Conservation (phyloP, 37 sponge, comb jelly and placozoan genomes). For the Bolinopsis microptera region DNA sequence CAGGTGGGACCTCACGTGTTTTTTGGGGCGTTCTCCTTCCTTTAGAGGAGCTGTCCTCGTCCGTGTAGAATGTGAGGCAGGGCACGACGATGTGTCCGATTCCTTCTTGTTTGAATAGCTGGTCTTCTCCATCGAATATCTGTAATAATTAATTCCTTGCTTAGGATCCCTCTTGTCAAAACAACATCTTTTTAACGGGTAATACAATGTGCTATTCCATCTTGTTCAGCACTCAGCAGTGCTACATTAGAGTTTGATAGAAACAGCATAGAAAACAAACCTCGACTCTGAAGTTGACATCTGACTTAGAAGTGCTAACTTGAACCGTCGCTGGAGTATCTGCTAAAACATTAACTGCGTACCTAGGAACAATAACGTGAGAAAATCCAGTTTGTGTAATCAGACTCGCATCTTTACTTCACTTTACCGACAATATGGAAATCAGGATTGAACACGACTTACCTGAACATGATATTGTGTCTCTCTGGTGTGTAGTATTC, state of each 20-base stretch:
- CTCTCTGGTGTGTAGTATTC: constrained; percentile 88
- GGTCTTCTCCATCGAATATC: constrained; percentile 76
- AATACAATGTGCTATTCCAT: too few relatives aligned
- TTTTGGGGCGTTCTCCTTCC: constrained; percentile 12
- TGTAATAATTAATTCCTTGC: too few relatives aligned
- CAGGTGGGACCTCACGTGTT: constrained; percentile 41
- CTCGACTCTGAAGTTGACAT: constrained; percentile 79
- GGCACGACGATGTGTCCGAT: constrained; percentile 81
- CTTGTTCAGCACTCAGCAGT: too few relatives aligned
- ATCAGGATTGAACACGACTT: too few relatives aligned
- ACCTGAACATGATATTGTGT: constrained; percentile 81
- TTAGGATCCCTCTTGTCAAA: too few relatives aligned
- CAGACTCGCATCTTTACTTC: background rate
- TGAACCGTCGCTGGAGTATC: constrained; percentile 78
- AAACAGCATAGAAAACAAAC: too few relatives aligned
- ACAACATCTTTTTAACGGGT: too few relatives aligned
- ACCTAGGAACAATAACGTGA: constrained; percentile 36
- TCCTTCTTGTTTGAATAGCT: constrained; percentile 69
- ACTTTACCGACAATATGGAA: background rate
- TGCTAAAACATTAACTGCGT: constrained; percentile 65
- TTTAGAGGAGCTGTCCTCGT: background rate
- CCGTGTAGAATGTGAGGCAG: constrained; percentile 68
- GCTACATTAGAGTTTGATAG: too few relatives aligned
- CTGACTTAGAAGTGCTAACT: constrained; percentile 78
- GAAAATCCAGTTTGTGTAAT: background rate